Evolutionary conservation across 30 jellyfish, hydroid and myxozoan species (phyloP).

Genomic region (Hydractinia echinata): DNA sequence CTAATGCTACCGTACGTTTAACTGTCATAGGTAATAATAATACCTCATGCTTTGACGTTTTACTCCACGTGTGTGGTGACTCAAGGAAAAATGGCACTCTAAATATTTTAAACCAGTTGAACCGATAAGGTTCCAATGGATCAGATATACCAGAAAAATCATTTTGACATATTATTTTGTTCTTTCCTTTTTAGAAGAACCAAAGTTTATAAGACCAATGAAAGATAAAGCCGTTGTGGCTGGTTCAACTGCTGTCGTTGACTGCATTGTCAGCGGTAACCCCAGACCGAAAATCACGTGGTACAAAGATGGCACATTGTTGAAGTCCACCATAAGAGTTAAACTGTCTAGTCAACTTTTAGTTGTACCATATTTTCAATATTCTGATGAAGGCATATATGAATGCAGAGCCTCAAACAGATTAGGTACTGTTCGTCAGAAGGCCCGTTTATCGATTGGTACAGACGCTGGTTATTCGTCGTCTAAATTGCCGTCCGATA

Average conservation of each 20-base stretch:
- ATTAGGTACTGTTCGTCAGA: slow-evolving; percentile 76
- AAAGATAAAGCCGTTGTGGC: slow-evolving; percentile 67
- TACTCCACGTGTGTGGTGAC: too few relatives aligned
- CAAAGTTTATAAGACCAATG: slow-evolving; percentile 87
- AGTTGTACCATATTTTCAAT: slow-evolving; percentile 48
- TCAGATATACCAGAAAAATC: background rate
- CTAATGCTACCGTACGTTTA: slow-evolving; percentile 57
- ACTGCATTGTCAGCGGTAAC: slow-evolving; percentile 93
- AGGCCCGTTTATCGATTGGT: slow-evolving; percentile 69
- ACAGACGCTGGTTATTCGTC: slow-evolving; percentile 25
- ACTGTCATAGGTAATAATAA: slow-evolving; percentile 63
- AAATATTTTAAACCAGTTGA: background rate
- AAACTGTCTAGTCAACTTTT: slow-evolving; percentile 69
- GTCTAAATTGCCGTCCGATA: slow-evolving; percentile 42
- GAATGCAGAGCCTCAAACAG: slow-evolving; percentile 78
- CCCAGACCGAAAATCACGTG: slow-evolving; percentile 86
- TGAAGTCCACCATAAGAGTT: slow-evolving; percentile 34
- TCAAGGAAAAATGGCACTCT: background rate
- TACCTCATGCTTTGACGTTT: too few relatives aligned
- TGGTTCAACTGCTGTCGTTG: slow-evolving; percentile 88
- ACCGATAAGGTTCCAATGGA: background rate
- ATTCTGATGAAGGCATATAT: slow-evolving; percentile 75
- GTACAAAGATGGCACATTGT: slow-evolving; percentile 56
- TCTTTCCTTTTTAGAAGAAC: slow-evolving; percentile 35
- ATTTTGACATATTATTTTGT: background rate